These are phyloP conservation scores for Nymphicus hollandicus DNA, from an alignment of 2,113 vertebrate species.

Conservation along the genomic window DNA sequence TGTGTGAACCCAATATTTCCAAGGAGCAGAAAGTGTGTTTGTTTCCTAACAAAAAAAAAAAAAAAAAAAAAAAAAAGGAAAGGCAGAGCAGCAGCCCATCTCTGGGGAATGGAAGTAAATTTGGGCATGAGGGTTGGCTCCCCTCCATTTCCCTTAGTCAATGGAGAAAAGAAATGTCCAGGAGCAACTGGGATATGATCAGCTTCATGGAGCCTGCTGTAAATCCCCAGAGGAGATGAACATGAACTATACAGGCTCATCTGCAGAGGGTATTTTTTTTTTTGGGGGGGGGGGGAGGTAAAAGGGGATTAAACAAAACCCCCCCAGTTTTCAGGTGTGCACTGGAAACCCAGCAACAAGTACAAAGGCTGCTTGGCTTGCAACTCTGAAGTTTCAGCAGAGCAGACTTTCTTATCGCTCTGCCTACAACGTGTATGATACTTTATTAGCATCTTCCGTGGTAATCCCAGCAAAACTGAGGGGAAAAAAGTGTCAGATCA, in stretches of 20 bases:
- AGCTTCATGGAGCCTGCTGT: background rate
- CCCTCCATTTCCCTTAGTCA: background rate
- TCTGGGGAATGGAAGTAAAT: background rate
- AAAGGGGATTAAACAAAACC: background rate
- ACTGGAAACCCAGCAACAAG: conserved; percentile 44
- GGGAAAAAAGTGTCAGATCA: conserved; percentile 61
- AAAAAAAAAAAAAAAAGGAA: background rate
- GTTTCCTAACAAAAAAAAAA: background rate
- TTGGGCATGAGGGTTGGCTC: background rate
- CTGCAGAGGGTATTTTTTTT: background rate
- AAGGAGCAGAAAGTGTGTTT: background rate
- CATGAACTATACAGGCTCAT: background rate
- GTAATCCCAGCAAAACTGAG: conserved; percentile 61
- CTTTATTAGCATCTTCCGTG: conserved; percentile 65
- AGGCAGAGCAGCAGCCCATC: background rate
- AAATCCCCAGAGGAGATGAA: fast-evolving
- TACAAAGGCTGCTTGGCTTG: background rate
- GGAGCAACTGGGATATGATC: background rate
- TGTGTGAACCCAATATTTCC: background rate
- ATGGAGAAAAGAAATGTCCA: background rate
- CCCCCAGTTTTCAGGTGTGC: background rate
- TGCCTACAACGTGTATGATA: conserved; percentile 27
- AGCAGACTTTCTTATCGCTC: conserved; percentile 65
- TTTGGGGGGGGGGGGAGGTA: no score
- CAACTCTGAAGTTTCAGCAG: background rate